These are phyloP conservation scores for Elegia similella DNA, from an alignment of 2,888 invertebrate species.

Conservation along the genomic window DNA sequence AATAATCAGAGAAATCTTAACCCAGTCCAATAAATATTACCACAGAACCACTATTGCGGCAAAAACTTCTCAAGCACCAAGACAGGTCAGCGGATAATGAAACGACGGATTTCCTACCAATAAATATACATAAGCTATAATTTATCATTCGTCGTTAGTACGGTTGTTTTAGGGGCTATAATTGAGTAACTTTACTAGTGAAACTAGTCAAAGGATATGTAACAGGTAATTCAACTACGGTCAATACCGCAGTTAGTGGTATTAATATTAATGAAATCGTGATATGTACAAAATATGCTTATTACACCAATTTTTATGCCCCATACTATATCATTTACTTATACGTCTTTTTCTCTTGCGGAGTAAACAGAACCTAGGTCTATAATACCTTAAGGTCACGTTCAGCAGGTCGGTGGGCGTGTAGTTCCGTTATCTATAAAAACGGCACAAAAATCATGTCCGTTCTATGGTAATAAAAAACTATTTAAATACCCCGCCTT, in stretches of 20 bases:
- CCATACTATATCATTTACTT: no score
- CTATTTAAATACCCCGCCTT: no score
- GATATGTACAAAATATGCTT: no score
- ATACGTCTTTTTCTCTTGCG: no score
- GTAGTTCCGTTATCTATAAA: no score
- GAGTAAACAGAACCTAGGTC: no score
- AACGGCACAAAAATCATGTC: no score
- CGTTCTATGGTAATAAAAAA: no score
- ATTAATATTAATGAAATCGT: no score
- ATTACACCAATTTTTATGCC: no score
- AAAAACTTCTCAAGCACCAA: background rate
- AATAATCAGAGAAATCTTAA: background rate
- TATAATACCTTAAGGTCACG: no score
- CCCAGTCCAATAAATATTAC: background rate
- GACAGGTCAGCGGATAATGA: slow-evolving; percentile 7
- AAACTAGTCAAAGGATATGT: slow-evolving; percentile 14
- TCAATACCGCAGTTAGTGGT: background rate
- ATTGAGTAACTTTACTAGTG: slow-evolving; percentile 1
- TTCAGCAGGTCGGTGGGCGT: no score
- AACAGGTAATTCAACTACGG: slow-evolving; percentile 31
- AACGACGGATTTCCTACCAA: slow-evolving; percentile 13
- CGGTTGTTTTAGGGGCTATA: background rate
- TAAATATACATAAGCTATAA: slow-evolving; percentile 1
- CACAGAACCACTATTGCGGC: background rate
- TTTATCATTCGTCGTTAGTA: background rate